Percentiles rank a stretch among this genome's conserved stretches.
phyloP scores from a whole-genome alignment of 2,113 vertebrate species.

The Protomyctophum bolini region DNA sequence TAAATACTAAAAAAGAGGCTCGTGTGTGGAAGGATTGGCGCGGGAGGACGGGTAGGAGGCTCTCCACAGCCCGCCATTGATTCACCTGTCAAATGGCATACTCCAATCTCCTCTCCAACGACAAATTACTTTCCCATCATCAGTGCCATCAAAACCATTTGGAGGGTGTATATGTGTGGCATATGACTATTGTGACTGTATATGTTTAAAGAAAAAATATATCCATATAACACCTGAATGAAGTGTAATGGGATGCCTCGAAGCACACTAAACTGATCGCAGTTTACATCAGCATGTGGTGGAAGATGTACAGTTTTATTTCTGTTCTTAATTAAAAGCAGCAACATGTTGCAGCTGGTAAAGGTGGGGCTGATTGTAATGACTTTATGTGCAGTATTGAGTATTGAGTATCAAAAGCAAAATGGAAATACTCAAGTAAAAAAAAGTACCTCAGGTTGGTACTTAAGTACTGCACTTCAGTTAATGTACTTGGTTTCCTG shows the following conservation, averaged over 20 bases:
- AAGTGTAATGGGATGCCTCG: slow-evolving; percentile 12
- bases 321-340: too few relatives aligned
- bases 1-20: slow-evolving; percentile 77
- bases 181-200: slow-evolving; percentile 32
- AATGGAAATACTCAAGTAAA: too few relatives aligned
- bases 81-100: slow-evolving; percentile 69
- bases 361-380: too few relatives aligned
- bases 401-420: too few relatives aligned
- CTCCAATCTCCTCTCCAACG: slow-evolving; percentile 64
- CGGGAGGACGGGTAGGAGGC: slow-evolving; percentile 44
- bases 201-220: neutral
- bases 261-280: slow-evolving; percentile 26
- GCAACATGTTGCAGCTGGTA: too few relatives aligned
- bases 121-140: slow-evolving; percentile 67
- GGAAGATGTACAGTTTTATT: too few relatives aligned
- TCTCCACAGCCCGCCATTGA: slow-evolving; percentile 69
- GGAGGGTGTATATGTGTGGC: slow-evolving; percentile 30
- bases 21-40: slow-evolving; percentile 58
- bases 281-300: slow-evolving; percentile 8
- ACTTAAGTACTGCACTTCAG: too few relatives aligned
- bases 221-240: slow-evolving; percentile 9
- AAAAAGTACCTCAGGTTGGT: too few relatives aligned
- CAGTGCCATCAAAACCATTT: slow-evolving; percentile 60
- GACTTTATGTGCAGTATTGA: too few relatives aligned
- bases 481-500: too few relatives aligned